phyloP scores from a whole-genome alignment of 2,888 invertebrate species.

The Noctua janthina region DNA sequence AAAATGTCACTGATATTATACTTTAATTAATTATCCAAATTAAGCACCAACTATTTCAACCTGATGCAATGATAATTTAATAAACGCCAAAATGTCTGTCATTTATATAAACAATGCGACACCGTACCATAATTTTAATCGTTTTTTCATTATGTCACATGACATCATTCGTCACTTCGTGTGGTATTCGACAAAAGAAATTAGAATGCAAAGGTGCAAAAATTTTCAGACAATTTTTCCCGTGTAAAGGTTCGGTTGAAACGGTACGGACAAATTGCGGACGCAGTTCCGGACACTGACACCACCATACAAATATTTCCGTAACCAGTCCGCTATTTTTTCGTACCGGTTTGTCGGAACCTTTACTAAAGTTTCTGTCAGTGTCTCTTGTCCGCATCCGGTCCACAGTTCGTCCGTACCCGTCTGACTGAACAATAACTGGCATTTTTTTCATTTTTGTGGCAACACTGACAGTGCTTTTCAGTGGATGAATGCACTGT shows the following conservation, averaged over 20 bases:
- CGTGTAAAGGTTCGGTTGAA: not conserved
- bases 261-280: not conserved
- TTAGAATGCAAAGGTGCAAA: not conserved
- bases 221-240: not conserved
- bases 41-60: not conserved
- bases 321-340: not conserved
- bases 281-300: not conserved
- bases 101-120: not conserved
- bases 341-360: too few species aligned
- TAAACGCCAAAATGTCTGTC: not conserved
- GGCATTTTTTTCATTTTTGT: not conserved
- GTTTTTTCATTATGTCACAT: slow-evolving; percentile 10
- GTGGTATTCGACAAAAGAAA: not conserved
- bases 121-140: slow-evolving; percentile 3
- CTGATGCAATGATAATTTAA: slow-evolving; percentile 1
- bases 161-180: not conserved
- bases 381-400: not conserved
- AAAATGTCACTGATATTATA: slow-evolving; percentile 21
- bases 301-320: not conserved
- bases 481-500: not conserved
- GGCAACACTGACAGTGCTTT: not conserved
- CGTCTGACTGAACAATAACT: not conserved
- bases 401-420: not conserved
- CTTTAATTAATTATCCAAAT: slow-evolving; percentile 21
- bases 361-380: not conserved